Conservation (phyloP, 2,888 invertebrate species). For the Chrysolina oricalcia region DNA sequence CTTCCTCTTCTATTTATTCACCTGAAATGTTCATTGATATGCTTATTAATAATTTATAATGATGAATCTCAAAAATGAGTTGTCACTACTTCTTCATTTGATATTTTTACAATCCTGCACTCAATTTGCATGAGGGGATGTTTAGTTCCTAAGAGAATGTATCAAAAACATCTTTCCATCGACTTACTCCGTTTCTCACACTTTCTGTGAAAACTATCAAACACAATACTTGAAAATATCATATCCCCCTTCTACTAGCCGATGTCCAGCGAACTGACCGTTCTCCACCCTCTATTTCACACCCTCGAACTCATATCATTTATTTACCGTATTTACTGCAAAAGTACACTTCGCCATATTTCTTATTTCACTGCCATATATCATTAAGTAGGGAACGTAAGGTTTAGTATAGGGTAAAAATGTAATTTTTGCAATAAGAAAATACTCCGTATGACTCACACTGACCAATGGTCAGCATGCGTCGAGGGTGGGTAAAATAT, state of each 20-base stretch:
- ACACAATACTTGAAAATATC: background rate
- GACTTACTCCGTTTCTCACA: background rate
- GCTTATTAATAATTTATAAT: too few relatives aligned
- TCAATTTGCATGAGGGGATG: too few relatives aligned
- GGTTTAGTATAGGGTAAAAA: slow-evolving; percentile 51
- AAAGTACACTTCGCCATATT: slow-evolving; percentile 52
- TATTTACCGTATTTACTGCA: slow-evolving; percentile 61
- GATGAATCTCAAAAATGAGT: too few relatives aligned
- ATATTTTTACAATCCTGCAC: too few relatives aligned
- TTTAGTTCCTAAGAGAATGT: too few relatives aligned
- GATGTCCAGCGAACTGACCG: slow-evolving; percentile 44
- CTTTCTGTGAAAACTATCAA: background rate
- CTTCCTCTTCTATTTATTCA: too few relatives aligned
- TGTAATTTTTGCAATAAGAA: slow-evolving; percentile 56
- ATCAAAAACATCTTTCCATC: background rate
- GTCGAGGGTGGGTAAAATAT: slow-evolving; percentile 46
- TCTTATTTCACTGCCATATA: slow-evolving; percentile 59
- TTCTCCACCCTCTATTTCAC: slow-evolving; percentile 52
- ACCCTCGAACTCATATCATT: slow-evolving; percentile 58
- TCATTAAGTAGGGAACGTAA: slow-evolving; percentile 55
- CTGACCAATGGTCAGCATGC: slow-evolving; percentile 57
- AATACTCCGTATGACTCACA: slow-evolving; percentile 57
- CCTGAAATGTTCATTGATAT: too few relatives aligned
- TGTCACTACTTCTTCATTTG: too few relatives aligned
- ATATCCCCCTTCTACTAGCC: slow-evolving; percentile 24